Evolutionary conservation across 2,888 invertebrate species (phyloP), one percentile per base, ranked within the genome.

Genomic region (Drosophila cognata): DNA sequence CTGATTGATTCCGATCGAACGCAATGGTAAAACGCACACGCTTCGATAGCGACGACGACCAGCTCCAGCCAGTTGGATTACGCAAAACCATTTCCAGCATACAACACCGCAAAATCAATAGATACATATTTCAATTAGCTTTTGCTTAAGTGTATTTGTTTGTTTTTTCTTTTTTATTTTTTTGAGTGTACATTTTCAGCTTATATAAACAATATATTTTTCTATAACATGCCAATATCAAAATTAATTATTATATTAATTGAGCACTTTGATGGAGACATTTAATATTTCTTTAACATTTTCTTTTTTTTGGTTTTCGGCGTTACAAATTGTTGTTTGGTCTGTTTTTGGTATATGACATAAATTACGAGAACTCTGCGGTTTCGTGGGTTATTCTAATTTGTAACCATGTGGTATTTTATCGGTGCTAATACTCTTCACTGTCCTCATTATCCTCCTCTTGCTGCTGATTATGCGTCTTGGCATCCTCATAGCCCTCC

Each of bases 1-100:
- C 84, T 87, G 90, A 89, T 87, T 90, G 88, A 87, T 89, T 90
- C 89, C 85, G 72, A 85, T 85, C 82, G 85, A 87, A 88, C 83
- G 72, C 74, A 78, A 75, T 62, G 48, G 28, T 16, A 41, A 73
- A 73, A 70, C 80, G 64, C 68, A 74, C 53, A 73, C 65, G 74
- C 72, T 73, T 55, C 74, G 60, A 60, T 65, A 38, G 67, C 55
- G 67, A 10, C 51, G 57, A 65, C 65, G 65, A 43, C 63, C 48
- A 29, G 33, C 56, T 55, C 18, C 55, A 43, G 28, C 53, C 46
- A 55, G 29, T 66, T 52, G 71, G 66, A 83, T 86, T 86, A 87
- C 86, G 90, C 90, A 87, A 87, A 88, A 31, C 51, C 66, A 61
- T 76, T 76, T 66, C 66, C 69, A 72, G 61, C 81, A 53, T 48